Percentiles rank a stretch among this genome's conserved stretches.
phyloP scores from a whole-genome alignment of 2,113 vertebrate genomes.

The Elgaria multicarinata region DNA sequence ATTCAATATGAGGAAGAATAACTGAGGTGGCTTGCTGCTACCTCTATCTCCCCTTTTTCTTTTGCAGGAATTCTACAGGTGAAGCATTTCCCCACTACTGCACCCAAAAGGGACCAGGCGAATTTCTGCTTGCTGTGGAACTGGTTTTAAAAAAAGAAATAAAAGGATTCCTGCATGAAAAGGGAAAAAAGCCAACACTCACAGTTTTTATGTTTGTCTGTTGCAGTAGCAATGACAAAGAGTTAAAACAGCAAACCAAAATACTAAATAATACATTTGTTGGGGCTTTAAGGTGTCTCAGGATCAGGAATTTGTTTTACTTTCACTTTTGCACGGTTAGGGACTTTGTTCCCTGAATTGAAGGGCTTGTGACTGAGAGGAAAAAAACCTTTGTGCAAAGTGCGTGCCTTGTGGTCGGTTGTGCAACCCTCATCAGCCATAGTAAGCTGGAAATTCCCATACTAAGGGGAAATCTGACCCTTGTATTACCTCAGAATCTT shows the following conservation, averaged over 20 bases:
- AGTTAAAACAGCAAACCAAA: no score
- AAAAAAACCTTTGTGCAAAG: not conserved
- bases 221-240: no score
- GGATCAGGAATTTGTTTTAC: not conserved
- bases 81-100: not conserved
- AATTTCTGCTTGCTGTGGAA: not conserved
- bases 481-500: no score
- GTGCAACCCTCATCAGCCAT: not conserved
- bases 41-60: not conserved
- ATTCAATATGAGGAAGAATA: not conserved
- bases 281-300: no score
- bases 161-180: not conserved
- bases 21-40: not conserved
- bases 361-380: not conserved
- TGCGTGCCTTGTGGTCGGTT: not conserved
- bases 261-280: no score
- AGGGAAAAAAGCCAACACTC: not conserved
- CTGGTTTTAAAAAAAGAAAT: not conserved
- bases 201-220: not conserved
- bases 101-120: not conserved
- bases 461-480: no score
- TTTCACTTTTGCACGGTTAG: not conserved
- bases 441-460: not conserved
- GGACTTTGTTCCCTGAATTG: not conserved
- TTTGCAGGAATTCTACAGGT: not conserved